Base-by-base conservation (phyloP, 2,113 vertebrate species). In the Oreochromis tanganicae region DNA sequence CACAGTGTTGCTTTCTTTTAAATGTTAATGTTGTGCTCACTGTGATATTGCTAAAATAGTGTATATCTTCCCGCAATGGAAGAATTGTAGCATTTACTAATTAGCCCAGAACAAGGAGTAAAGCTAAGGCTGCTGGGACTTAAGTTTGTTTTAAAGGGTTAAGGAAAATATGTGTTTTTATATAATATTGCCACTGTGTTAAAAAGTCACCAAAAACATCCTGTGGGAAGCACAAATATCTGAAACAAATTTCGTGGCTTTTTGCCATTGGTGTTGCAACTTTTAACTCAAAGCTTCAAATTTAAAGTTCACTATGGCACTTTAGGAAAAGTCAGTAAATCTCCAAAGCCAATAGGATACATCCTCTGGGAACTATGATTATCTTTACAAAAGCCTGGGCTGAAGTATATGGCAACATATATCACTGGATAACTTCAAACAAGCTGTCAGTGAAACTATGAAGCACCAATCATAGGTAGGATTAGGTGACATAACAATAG, bases 11-110 rank as follows among this genome's bases (percentile, higher is more conserved):
- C 66, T 71, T 71, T 71, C n/a, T 24, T 71, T 43, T 24, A 41
- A 24, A 0, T 71, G 66, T 24, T 24, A 71, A 24, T 43, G n/a
- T 14, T 71, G n/a, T 0, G 1, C 36, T 43, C 36, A 14, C n/a
- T 71, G 36, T 43, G n/a, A 41, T 24, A 43, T 71, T 71, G n/a
- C 7, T 71, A 24, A 24, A n/a, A 71, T 43, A 24, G 4, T 8
- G 4, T 68, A 14, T 68, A 41, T 43, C 4, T 38, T 41, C 36
- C 1, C 19, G 38, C 61, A 41, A 71, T 71, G 36, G 36, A 27
- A 27, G 7, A 43, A 27, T 38, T 17, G 68, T 48, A 73, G 14
- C 21, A 48, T 73, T 48, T 73, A 29, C 41, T 11, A 75, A 75
- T 75, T 48, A 75, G 24, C 43, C 24, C 41, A 19, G 41, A 29